phyloP scores from a whole-genome alignment of 35 echinoderm and acorn worm species.

The Nesometra sesokonis region DNA sequence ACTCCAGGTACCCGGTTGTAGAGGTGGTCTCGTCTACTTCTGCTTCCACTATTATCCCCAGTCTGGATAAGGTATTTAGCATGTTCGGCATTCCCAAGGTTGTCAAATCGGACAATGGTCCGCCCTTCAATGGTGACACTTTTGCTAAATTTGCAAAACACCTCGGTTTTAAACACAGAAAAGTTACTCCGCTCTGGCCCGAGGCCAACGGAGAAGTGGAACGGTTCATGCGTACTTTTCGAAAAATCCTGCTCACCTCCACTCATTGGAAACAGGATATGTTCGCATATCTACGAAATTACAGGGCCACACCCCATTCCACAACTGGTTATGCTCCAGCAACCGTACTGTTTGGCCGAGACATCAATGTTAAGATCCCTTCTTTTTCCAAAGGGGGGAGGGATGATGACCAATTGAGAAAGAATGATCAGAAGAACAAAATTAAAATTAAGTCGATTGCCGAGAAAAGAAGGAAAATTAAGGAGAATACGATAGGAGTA shows the following conservation, averaged over 20 bases:
- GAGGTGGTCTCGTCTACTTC: slow-evolving; percentile 14
- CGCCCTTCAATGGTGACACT: slow-evolving; percentile 9
- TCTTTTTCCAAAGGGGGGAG: not conserved
- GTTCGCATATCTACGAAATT: slow-evolving; percentile 45
- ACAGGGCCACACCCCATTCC: slow-evolving; percentile 56
- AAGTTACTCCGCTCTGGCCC: slow-evolving; percentile 64
- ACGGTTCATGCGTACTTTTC: slow-evolving; percentile 59
- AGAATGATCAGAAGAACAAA: not conserved
- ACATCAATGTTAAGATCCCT: slow-evolving; percentile 5
- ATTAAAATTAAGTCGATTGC: not conserved
- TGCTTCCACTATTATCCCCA: slow-evolving; percentile 5
- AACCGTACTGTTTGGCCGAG: slow-evolving; percentile 14
- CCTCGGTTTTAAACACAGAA: slow-evolving; percentile 54
- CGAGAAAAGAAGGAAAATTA: not conserved
- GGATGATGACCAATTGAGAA: not conserved
- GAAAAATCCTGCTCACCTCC: slow-evolving; percentile 34
- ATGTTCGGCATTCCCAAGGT: not conserved
- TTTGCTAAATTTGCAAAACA: slow-evolving; percentile 56
- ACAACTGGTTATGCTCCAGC: slow-evolving; percentile 48
- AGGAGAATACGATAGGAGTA: not conserved
- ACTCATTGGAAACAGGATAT: slow-evolving; percentile 66
- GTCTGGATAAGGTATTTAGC: slow-evolving; percentile 20
- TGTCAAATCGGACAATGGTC: not conserved
- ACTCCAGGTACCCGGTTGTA: slow-evolving; percentile 16
- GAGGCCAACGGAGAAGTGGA: slow-evolving; percentile 72